These are phyloP conservation scores for Periplaneta americana DNA, from an alignment of 1,140 invertebrate genomes.

Conservation along the genomic window DNA sequence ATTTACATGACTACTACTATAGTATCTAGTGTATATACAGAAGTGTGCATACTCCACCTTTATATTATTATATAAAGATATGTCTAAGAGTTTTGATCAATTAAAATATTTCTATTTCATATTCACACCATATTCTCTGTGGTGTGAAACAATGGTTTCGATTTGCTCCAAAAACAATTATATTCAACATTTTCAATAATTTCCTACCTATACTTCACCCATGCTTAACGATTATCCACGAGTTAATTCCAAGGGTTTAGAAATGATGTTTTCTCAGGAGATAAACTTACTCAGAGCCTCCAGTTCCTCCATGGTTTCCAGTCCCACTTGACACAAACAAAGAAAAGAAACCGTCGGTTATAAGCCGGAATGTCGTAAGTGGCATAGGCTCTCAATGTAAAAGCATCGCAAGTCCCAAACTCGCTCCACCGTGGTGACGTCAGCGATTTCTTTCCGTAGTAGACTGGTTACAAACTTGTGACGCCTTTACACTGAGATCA, in stretches of 20 bases:
- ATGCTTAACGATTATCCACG: not conserved
- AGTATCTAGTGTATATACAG: too few species aligned
- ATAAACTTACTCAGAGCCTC: not conserved
- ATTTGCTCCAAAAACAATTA: not conserved
- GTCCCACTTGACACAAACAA: not conserved
- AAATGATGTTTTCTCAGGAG: not conserved
- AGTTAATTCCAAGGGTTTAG: not conserved
- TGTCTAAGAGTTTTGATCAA: too few species aligned
- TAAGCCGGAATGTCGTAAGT: not conserved
- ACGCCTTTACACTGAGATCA: not conserved
- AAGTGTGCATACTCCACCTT: too few species aligned
- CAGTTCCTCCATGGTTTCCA: not conserved
- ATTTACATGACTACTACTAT: too few species aligned
- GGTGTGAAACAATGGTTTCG: constrained; percentile 7
- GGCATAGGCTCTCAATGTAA: not conserved
- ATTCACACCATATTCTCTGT: too few species aligned
- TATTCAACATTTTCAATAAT: not conserved
- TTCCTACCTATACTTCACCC: not conserved
- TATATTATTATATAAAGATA: too few species aligned
- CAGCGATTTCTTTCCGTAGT: not conserved
- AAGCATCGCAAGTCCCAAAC: not conserved
- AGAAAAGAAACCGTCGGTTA: not conserved
- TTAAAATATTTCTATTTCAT: too few species aligned
- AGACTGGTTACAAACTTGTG: not conserved
- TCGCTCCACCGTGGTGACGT: not conserved